These are phyloP conservation scores for Canis aureus DNA, from an alignment of 2,113 vertebrate species.

Conservation along the genomic window DNA sequence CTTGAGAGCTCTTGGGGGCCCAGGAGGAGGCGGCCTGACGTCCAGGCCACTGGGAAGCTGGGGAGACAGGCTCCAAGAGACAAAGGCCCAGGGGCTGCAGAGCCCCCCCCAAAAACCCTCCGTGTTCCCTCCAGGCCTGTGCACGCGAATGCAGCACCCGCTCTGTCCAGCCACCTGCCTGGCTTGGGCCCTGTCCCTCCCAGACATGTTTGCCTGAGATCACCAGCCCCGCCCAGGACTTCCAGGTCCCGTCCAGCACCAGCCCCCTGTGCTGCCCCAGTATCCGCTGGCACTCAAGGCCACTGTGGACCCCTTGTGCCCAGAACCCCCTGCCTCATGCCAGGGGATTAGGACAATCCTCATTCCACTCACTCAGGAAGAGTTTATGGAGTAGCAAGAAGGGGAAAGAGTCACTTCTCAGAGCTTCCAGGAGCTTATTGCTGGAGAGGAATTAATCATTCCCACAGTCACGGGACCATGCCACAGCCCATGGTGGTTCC, in stretches of 20 bases:
- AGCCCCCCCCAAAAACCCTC: no score
- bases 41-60: not conserved
- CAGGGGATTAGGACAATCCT: constrained; percentile 74
- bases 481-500: constrained; percentile 5
- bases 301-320: not conserved
- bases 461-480: constrained; percentile 66
- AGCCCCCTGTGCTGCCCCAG: not conserved
- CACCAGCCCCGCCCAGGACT: not conserved
- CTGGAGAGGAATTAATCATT: constrained; percentile 72
- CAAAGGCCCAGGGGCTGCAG: not conserved
- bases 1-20: not conserved
- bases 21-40: not conserved
- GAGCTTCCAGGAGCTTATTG: constrained; percentile 64
- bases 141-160: no score
- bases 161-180: no score
- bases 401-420: constrained; percentile 35
- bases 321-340: not conserved
- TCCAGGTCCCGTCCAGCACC: not conserved
- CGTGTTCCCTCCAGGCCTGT: not conserved
- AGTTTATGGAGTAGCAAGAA: constrained; percentile 73
- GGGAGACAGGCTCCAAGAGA: not conserved
- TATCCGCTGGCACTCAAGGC: not conserved
- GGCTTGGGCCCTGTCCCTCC: not conserved
- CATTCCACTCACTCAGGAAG: constrained; percentile 76
- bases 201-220: not conserved